Evolutionary conservation across 2,113 vertebrate species (phyloP).

Genomic region (Silurus meridionalis): DNA sequence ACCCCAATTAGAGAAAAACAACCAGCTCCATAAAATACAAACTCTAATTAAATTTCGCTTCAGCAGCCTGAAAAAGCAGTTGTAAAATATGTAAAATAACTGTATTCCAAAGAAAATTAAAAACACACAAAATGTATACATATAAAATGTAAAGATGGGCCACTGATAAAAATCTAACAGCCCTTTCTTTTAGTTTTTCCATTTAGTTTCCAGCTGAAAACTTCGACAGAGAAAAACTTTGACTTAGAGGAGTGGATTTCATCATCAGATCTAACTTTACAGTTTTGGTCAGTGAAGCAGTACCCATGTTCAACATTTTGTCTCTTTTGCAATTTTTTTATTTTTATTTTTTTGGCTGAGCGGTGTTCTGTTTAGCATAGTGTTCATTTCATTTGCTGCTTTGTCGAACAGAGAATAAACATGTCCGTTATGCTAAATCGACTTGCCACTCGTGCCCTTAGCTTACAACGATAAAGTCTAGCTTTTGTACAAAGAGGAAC

Average conservation of each 20-base stretch:
- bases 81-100: slow-evolving; percentile 11
- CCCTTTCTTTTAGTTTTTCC: not conserved
- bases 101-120: not conserved
- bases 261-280: not conserved
- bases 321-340: not conserved
- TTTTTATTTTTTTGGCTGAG: not conserved
- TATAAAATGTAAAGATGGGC: not conserved
- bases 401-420: not conserved
- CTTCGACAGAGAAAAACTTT: not conserved
- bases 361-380: not conserved
- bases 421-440: not conserved
- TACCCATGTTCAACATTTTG: not conserved
- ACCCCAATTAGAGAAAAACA: slow-evolving; percentile 41
- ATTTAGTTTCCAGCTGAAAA: not conserved
- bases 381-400: not conserved
- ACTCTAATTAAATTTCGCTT: slow-evolving; percentile 9
- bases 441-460: not conserved
- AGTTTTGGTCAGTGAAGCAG: not conserved
- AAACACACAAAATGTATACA: not conserved
- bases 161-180: not conserved
- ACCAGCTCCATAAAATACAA: slow-evolving; percentile 15
- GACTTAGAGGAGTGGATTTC: not conserved
- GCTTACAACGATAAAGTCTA: not conserved
- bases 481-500: not conserved
- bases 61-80: not conserved